Conservation (phyloP, 2,888 invertebrate genomes). For the Protula sp. region DNA sequence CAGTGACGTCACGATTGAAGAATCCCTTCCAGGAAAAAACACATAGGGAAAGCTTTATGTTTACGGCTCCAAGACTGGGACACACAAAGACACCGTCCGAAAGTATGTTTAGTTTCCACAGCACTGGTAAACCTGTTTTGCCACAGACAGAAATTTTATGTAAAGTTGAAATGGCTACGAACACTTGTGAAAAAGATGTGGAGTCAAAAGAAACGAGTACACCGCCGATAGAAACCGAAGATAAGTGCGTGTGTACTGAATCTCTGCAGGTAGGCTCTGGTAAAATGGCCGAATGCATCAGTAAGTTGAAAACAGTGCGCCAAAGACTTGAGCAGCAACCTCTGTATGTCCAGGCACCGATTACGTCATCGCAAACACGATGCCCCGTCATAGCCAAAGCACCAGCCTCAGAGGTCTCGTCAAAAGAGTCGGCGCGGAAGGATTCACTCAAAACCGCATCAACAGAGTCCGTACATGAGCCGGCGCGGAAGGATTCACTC, state of each 20-base stretch:
- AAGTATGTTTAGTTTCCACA: background rate
- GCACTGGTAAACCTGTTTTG: background rate
- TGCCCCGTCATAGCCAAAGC: background rate
- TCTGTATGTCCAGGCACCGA: background rate
- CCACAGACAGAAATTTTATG: constrained; percentile 2
- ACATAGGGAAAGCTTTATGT: background rate
- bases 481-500: background rate
- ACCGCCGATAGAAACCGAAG: constrained; percentile 9
- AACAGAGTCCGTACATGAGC: background rate
- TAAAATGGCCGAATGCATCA: constrained; percentile 48
- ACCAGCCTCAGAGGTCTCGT: background rate
- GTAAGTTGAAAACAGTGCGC: constrained; percentile 44
- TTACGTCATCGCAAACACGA: background rate
- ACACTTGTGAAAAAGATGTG: constrained; percentile 9
- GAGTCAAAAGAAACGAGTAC: constrained; percentile 11
- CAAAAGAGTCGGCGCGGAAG: background rate
- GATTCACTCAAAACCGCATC: background rate
- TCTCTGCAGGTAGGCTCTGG: constrained; percentile 27
- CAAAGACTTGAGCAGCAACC: constrained; percentile 31
- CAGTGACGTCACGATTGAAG: no score
- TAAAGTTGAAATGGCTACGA: constrained; percentile 22
- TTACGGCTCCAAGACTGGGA: background rate
- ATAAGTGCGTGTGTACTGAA: constrained; percentile 21
- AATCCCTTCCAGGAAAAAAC: no score
- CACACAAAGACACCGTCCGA: background rate